A percentile compares a stretch with the other conserved stretches of the same genome.
Evolutionary conservation across 2,888 invertebrate genomes (phyloP).

Genomic region (Meloe dianella): DNA sequence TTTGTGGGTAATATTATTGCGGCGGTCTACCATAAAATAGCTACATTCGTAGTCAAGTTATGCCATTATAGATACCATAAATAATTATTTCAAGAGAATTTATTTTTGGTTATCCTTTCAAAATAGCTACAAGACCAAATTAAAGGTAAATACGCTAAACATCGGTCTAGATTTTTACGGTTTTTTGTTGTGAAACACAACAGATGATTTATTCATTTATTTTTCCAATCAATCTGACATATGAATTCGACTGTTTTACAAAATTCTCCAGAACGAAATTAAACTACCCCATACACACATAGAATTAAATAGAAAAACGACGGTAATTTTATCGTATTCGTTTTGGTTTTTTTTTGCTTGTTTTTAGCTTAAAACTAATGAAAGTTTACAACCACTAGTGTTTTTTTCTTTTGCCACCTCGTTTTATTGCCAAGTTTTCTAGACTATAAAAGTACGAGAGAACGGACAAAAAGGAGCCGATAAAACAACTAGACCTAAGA

Average conservation of each 20-base stretch:
- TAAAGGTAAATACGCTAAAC: no score
- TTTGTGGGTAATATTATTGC: not conserved
- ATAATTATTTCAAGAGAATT: no score
- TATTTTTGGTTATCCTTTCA: no score
- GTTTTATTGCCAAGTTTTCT: slow-evolving; percentile 8
- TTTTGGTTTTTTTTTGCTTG: no score
- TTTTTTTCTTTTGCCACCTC: slow-evolving; percentile 9
- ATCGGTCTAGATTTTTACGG: no score
- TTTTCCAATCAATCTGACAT: not conserved
- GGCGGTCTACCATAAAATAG: not conserved
- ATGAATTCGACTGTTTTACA: not conserved
- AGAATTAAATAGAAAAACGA: not conserved
- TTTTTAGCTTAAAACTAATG: slow-evolving; percentile 7
- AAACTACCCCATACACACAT: not conserved
- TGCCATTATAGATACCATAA: not conserved
- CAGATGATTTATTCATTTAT: not conserved
- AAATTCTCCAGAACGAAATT: not conserved
- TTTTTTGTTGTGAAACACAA: not conserved
- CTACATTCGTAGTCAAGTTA: no score
- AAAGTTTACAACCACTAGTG: slow-evolving; percentile 5
- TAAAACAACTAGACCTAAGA: not conserved
- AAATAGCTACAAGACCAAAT: no score
- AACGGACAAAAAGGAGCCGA: not conserved
- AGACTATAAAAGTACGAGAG: not conserved
- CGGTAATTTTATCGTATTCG: not conserved